Base-by-base conservation (phyloP, 2,888 invertebrate genomes). In the Andrena dorsata region DNA sequence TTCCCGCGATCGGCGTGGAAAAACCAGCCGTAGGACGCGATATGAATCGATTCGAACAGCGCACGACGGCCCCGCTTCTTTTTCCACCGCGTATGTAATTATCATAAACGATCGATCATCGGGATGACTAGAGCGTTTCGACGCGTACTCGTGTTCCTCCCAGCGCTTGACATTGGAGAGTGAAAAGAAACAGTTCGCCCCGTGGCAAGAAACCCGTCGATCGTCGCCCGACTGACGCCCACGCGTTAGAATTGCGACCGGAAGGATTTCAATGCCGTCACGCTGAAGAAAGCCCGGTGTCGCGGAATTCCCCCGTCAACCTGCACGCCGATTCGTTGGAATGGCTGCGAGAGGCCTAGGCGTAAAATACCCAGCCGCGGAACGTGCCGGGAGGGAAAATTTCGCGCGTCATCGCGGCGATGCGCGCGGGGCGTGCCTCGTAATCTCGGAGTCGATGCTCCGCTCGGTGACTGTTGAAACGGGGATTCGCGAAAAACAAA, bases 401-500 rank as follows among this genome's bases (percentile, higher is more conserved):
- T 69, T 69, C 28, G 30, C 47, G 30, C 58, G 5, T 5, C 10
- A 23, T 49, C 51, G 41, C 2, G 5, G 28, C 0, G 61, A 16
- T 5, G 16, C 28, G 5, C 13, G 23, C 60, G 13, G 23, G 63
- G 28, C 28, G 26, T 41, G 64, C n/a, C 35, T 35, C 49, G 69
- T n/a, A 41, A 68, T 51, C 61, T 49, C 23, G 20, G 71, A 61
- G 61, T 72, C 69, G 71, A 75, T 32, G 58, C 58, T n/a, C 65
- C 35, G 51, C 35, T 47, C 76, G 69, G 60, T 76, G 81, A 76
- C 80, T 76, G 76, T 73, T 82, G 68, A 72, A 82, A 80, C 76
- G 80, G 73, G 49, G 81, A 51, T 85, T 86, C 61, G 82, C 83
- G 83, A 83, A 84, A 90, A 90, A 88, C 85, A 85, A 89, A 89